These are phyloP conservation scores for Euspilapteryx auroguttella DNA, from an alignment of 2,888 invertebrate genomes.

Conservation along the genomic window DNA sequence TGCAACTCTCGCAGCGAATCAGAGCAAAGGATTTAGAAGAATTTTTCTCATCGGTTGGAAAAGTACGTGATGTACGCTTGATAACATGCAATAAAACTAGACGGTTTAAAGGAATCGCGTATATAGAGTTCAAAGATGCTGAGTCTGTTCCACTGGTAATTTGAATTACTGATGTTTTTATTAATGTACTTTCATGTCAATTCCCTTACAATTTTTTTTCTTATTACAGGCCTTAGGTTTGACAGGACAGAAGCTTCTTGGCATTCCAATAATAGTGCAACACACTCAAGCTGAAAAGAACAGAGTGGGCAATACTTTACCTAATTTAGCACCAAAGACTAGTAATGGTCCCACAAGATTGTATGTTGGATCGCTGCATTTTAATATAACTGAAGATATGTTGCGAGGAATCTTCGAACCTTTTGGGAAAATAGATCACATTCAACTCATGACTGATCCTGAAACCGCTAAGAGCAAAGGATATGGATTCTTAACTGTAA, in stretches of 20 bases:
- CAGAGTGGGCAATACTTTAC: constrained; percentile 85
- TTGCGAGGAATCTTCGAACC: constrained; percentile 97
- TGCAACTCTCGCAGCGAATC: constrained; percentile 95
- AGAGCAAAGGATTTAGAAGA: constrained; percentile 94
- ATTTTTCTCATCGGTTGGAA: constrained; percentile 98
- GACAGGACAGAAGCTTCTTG: constrained; percentile 92
- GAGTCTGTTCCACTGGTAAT: constrained; percentile 92
- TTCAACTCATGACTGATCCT: constrained; percentile 93
- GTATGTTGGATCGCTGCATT: constrained; percentile 97
- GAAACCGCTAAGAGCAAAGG: constrained; percentile 95
- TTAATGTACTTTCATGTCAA: constrained; percentile 1
- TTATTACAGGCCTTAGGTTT: constrained; percentile 83
- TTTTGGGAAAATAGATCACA: constrained; percentile 94
- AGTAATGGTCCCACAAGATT: constrained; percentile 94
- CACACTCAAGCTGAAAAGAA: constrained; percentile 96
- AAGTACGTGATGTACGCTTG: constrained; percentile 96
- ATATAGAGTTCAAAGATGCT: constrained; percentile 97
- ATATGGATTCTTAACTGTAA: constrained; percentile 95
- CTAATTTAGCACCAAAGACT: constrained; percentile 82
- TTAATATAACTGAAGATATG: constrained; percentile 99
- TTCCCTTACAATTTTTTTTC: neutral
- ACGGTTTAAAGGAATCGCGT: constrained; percentile 98
- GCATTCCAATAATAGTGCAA: constrained; percentile 97
- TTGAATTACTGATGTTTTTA: constrained; percentile 1
- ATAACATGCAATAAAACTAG: constrained; percentile 99